These are phyloP conservation scores for Mycalesis mineus DNA, from an alignment of 2,888 invertebrate species.

Conservation along the genomic window DNA sequence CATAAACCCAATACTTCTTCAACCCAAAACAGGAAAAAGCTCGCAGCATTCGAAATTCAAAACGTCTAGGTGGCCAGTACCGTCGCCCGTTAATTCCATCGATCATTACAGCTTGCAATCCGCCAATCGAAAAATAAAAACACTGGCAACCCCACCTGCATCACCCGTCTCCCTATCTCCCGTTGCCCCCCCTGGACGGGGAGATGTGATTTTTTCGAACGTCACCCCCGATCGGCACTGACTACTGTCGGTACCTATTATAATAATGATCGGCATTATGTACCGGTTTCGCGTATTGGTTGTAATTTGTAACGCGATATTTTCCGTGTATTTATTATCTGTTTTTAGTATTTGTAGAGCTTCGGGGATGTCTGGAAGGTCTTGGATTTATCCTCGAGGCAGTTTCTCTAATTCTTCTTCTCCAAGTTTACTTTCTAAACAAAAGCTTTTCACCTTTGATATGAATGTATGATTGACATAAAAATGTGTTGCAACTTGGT, in stretches of 20 bases:
- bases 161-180: constrained; percentile 38
- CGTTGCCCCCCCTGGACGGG: constrained; percentile 42
- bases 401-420: too few relatives aligned
- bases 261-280: constrained; percentile 29
- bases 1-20: constrained; percentile 4
- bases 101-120: constrained; percentile 77
- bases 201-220: constrained; percentile 70
- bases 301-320: constrained; percentile 8
- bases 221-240: constrained; percentile 60
- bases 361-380: too few relatives aligned
- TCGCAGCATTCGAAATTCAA: constrained; percentile 44
- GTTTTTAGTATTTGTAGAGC: too few relatives aligned
- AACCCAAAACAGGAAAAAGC: constrained; percentile 16
- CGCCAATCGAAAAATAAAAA: constrained; percentile 77
- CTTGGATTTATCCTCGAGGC: too few relatives aligned
- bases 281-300: constrained; percentile 17
- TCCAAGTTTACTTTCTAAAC: too few relatives aligned
- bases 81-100: constrained; percentile 72
- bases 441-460: too few relatives aligned
- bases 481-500: too few relatives aligned
- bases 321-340: neutral
- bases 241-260: constrained; percentile 36
- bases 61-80: constrained; percentile 58
- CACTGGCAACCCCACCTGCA: constrained; percentile 64
- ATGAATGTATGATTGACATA: too few relatives aligned